Percentiles rank a stretch among this genome's conserved stretches.
phyloP scores from a whole-genome alignment of 1,140 invertebrate genomes.

The Acromyrmex heyeri region DNA sequence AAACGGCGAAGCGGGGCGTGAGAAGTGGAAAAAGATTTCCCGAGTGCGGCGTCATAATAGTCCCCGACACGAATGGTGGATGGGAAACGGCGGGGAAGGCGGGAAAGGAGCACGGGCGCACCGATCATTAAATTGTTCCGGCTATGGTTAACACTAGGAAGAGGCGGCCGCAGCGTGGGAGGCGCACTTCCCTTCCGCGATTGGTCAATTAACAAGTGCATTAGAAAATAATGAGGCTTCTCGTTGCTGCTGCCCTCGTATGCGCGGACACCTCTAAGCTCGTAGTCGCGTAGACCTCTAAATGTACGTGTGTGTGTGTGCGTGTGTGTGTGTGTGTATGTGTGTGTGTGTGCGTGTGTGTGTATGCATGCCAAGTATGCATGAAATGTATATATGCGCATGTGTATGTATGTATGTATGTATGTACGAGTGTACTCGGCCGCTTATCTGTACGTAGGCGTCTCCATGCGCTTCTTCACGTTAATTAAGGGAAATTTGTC shows the following conservation, averaged over 20 bases:
- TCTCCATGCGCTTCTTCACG: slow-evolving; percentile 62
- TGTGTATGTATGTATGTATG: no score
- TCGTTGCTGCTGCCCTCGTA: slow-evolving; percentile 63
- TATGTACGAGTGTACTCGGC: no score
- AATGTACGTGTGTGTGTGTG: not conserved
- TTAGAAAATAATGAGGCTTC: slow-evolving; percentile 86
- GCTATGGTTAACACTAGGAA: slow-evolving; percentile 83
- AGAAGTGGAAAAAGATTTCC: slow-evolving; percentile 43
- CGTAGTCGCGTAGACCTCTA: not conserved
- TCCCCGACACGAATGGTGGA: slow-evolving; percentile 34
- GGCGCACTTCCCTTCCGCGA: slow-evolving; percentile 77
- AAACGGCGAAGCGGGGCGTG: not conserved
- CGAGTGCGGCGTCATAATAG: slow-evolving; percentile 67
- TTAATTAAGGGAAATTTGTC: slow-evolving; percentile 75
- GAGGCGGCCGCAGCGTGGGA: slow-evolving; percentile 76
- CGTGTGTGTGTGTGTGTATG: no score
- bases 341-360: no score
- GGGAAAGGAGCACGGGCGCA: slow-evolving; percentile 66
- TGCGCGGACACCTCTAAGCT: slow-evolving; percentile 61
- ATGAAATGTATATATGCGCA: not conserved
- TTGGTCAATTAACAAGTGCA: slow-evolving; percentile 85
- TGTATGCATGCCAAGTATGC: not conserved
- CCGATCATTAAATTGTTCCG: slow-evolving; percentile 86
- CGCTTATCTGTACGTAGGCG: not conserved
- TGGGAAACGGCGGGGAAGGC: slow-evolving; percentile 17